Conservation (phyloP, 2,888 invertebrate genomes). For the Artemia sp. region DNA sequence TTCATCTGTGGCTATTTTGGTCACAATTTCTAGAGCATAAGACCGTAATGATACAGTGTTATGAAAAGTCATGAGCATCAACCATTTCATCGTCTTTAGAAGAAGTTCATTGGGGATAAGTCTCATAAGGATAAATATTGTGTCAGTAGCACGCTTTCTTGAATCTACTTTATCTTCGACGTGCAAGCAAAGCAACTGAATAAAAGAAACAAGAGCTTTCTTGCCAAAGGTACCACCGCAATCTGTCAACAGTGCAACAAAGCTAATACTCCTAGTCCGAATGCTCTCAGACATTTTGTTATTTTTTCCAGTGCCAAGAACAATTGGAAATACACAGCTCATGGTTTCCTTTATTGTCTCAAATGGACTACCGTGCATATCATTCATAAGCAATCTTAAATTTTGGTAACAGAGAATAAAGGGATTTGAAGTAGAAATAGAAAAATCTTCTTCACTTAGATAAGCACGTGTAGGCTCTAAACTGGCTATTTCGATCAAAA, state of each 20-base stretch:
- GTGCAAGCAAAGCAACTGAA: slow-evolving; percentile 10
- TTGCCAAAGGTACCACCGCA: not conserved
- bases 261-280: slow-evolving; percentile 11
- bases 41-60: not conserved
- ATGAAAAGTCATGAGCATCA: slow-evolving; percentile 13
- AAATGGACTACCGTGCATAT: slow-evolving; percentile 3
- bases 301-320: slow-evolving; percentile 1
- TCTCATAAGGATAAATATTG: not conserved
- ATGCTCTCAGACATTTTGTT: not conserved
- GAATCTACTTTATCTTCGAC: slow-evolving; percentile 2
- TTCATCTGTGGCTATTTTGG: slow-evolving; percentile 1
- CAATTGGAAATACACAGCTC: not conserved
- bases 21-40: not conserved
- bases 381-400: not conserved
- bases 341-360: slow-evolving; percentile 1
- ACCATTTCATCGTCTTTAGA: slow-evolving; percentile 8
- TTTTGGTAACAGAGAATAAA: slow-evolving; percentile 2
- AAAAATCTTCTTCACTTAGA: not conserved
- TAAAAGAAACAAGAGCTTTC: not conserved
- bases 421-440: not conserved
- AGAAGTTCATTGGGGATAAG: not conserved
- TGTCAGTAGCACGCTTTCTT: not conserved
- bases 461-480: not conserved
- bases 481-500: slow-evolving; percentile 3
- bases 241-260: not conserved